phyloP scores from a whole-genome alignment of 1,140 invertebrate species.

The Drosophila pectinifera region DNA sequence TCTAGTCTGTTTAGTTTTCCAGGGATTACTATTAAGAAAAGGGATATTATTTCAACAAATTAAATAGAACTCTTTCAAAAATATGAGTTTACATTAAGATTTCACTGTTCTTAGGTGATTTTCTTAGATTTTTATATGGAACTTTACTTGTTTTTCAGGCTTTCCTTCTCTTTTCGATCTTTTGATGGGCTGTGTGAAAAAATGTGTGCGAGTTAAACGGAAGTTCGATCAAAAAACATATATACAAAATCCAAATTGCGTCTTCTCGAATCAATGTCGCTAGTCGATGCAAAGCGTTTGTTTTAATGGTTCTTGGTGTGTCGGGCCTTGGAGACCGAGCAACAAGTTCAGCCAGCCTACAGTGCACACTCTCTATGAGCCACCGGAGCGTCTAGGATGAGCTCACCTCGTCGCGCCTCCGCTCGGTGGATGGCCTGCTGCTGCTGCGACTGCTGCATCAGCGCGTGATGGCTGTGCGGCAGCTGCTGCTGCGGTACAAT shows the following conservation, averaged over 20 bases:
- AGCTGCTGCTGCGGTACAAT: constrained; percentile 45
- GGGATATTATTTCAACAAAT: too few relatives aligned
- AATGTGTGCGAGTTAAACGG: constrained; percentile 3
- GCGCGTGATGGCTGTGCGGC: constrained; percentile 69
- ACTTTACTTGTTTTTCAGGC: too few relatives aligned
- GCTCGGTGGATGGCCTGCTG: constrained; percentile 75
- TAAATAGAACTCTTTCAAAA: neutral
- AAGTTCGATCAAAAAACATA: constrained; percentile 6
- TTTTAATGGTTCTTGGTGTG: constrained; percentile 4
- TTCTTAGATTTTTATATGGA: neutral
- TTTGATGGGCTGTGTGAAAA: neutral
- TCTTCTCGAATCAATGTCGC: constrained; percentile 48
- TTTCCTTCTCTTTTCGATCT: neutral
- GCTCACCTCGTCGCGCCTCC: constrained; percentile 74
- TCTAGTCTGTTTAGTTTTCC: constrained; percentile 2
- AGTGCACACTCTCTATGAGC: constrained; percentile 25
- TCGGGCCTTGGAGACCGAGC: constrained; percentile 20
- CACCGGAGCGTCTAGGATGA: constrained; percentile 9
- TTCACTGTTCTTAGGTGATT: neutral
- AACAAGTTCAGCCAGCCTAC: constrained; percentile 46
- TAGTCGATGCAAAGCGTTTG: constrained; percentile 20
- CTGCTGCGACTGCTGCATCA: constrained; percentile 77
- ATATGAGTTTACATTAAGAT: neutral
- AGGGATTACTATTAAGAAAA: too few relatives aligned
- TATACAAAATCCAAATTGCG: constrained; percentile 25